Percentiles rank a stretch among this genome's conserved stretches.
These are phyloP conservation scores for Ciconia maguari DNA, from an alignment of 2,113 vertebrate genomes.

Conservation along the genomic window DNA sequence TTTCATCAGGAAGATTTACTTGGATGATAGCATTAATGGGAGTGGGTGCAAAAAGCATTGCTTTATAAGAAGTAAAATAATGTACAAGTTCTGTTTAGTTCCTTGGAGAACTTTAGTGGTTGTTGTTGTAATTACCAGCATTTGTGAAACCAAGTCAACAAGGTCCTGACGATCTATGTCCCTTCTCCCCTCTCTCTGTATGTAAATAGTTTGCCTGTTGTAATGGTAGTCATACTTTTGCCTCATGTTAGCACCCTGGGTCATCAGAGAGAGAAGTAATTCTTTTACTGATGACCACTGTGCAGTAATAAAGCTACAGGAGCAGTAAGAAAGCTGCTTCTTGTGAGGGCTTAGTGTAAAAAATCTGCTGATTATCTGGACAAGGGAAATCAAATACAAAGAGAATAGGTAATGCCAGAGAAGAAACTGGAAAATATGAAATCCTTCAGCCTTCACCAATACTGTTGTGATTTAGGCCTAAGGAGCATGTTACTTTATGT, in stretches of 20 bases:
- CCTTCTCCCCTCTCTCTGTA: not conserved
- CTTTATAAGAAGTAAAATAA: not conserved
- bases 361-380: not conserved
- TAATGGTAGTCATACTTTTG: not conserved
- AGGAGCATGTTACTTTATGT: not conserved
- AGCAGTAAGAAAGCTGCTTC: not conserved
- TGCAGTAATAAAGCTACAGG: not conserved
- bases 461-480: not conserved
- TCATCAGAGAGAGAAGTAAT: not conserved
- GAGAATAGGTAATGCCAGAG: not conserved
- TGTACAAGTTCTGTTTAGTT: not conserved
- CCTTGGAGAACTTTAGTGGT: not conserved
- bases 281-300: not conserved
- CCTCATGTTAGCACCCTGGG: not conserved
- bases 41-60: not conserved
- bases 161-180: not conserved
- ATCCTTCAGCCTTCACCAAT: not conserved
- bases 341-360: not conserved
- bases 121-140: not conserved
- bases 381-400: not conserved
- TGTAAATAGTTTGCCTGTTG: not conserved
- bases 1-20: not conserved
- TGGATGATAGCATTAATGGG: not conserved
- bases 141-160: not conserved
- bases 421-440: not conserved